Evolutionary conservation across 1,140 invertebrate species (phyloP), one percentile per base, ranked within the genome.

Genomic region (Zaprionus capensis): DNA sequence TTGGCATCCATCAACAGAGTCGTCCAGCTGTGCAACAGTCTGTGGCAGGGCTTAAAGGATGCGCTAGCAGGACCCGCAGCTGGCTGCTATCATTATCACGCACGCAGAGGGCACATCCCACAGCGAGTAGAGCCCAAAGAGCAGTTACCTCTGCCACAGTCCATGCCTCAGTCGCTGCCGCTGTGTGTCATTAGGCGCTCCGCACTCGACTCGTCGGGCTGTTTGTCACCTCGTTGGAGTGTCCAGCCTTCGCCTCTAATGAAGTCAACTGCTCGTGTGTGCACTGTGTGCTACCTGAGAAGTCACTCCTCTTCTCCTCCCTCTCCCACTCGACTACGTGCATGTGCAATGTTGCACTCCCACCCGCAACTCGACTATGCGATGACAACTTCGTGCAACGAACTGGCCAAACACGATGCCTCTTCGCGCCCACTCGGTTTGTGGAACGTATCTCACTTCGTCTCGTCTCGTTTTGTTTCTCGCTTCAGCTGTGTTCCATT

Each of bases 11-110:
- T 34, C 31, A 34, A 34, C 31, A 34, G 9, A 62, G 17, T 31
- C 71, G 49, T 63, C 58, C 59, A 63, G 51, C 66, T 57, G 59
- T 74, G 66, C 64, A 61, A 46, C 36, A 61, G 71, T 74, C 46
- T 68, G 66, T 36, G 49, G 36, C 71, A 28, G 36, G 62, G 68
- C 76, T 68, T 75, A 70, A 73, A 88, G 84, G 81, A 81, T 88
- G 67, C 81, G 78, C 59, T 73, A 76, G 71, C 63, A 70, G 63
- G 82, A 38, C 64, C 62, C 55, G 70, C 24, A 24, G 31, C 34
- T 17, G 62, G 69, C 41, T 88, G 69, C 73, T 86, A 88, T 88
- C 80, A 88, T 86, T 86, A 86, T 86, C 83, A 80, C 67, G 65
- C 82, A 81, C 78, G 57, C 62, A 69, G 44, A 59, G 56, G 61